Base-by-base conservation (phyloP, 1,140 invertebrate genomes). In the Zophobas morio region DNA sequence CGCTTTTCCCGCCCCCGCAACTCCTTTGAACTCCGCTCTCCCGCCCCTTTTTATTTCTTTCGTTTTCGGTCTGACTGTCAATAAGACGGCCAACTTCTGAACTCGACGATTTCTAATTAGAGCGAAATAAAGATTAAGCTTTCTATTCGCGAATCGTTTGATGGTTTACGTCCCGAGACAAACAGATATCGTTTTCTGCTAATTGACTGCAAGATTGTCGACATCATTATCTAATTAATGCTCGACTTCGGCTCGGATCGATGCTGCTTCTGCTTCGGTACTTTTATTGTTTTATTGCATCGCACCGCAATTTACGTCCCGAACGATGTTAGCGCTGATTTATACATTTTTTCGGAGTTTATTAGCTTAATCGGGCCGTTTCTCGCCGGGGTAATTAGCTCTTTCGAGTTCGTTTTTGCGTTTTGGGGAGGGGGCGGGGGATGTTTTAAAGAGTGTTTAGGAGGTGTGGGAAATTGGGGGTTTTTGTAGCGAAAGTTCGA, bases 191-290 rank as follows among this genome's bases (percentile, higher is more conserved):
- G 74, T 56, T 75, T 78, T 73, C 71, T 70, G 54, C 77, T 78
- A 78, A 78, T 78, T 78, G 63, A 78, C 53, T 78, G 77, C 77
- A 73, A 78, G 74, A 78, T 78, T 78, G 60, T 78, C 73, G 63
- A 54, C 73, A 70, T 78, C 77, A 78, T 78, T 78, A 78, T 78
- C 77, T 73, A 75, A 78, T 78, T 78, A 78, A 78, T 78, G 71
- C 72, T 46, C 49, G 60, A 70, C 70, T 70, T 75, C 33, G 47
- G 46, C 51, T 78, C 54, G 51, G 47, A 70, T 51, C 47, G 35
- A 70, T 75, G 37, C 54, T 49, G 34, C 42, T 42, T 36, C 72
- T 60, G 37, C 37, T 46, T 56, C 70, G 6, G 20, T 53, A 6
- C 35, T 72, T 72, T 72, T 72, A 56, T 53, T 72, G 70, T 72